These are phyloP conservation scores for Cephus runcator DNA, from an alignment of 2,888 invertebrate species.

Conservation along the genomic window DNA sequence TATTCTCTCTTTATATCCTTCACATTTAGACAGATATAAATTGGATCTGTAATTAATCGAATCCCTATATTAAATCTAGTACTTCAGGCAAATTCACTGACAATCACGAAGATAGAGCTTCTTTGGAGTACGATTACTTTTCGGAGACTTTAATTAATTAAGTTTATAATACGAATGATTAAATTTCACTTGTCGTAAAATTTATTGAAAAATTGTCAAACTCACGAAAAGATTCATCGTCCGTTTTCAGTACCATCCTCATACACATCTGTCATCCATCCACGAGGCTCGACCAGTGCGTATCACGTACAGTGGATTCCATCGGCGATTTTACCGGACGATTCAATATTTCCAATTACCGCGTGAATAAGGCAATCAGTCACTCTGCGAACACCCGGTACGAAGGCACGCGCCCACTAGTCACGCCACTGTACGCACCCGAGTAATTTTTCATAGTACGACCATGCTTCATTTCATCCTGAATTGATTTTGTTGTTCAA, in stretches of 20 bases:
- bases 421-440: background rate
- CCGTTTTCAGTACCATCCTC: background rate
- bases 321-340: background rate
- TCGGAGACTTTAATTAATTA: background rate
- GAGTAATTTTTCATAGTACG: background rate
- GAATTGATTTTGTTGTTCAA: constrained; percentile 2
- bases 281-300: background rate
- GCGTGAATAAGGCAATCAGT: constrained; percentile 1
- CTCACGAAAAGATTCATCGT: background rate
- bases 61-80: background rate
- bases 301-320: background rate
- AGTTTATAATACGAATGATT: background rate
- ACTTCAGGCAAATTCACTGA: background rate
- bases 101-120: background rate
- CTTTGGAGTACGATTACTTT: background rate
- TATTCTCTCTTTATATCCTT: background rate
- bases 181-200: background rate
- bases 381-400: background rate
- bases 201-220: background rate
- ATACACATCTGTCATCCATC: background rate
- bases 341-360: background rate
- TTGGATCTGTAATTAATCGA: background rate
- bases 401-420: background rate
- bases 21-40: background rate
- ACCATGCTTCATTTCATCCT: background rate